Base-by-base conservation (phyloP, 2,797 vertebrate genomes). In the Percopsis omiscomaycus region DNA sequence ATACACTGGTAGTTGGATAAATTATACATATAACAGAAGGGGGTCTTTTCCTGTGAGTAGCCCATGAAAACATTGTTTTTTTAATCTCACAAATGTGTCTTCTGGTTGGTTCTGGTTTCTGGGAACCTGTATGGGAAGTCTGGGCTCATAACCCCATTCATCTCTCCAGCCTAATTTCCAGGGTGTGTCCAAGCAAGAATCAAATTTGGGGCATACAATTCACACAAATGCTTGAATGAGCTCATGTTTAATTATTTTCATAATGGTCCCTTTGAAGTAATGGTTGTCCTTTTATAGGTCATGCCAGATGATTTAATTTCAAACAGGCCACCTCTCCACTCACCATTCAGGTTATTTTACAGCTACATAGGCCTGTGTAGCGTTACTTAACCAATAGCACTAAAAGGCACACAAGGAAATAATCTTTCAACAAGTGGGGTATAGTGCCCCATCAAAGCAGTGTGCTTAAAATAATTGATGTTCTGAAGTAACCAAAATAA, bases 381-480 rank as follows among this genome's bases (percentile, higher is more conserved):
- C 44, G 59, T 78, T 74, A 73, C 56, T 67, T 79, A 83, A 84
- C 54, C 9, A n/a, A 51, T 3, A 66, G 61, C 51, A 80, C 59
- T 68, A 82, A 79, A 74, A 63, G 73, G 71, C 73, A 79, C 62
- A 45, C 44, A 15, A 81, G 83, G 80, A 86, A 86, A 79, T 72
- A 75, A 80, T 86, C 73, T 77, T 55, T 64, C 67, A 81, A 79
- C 71, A 44, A 60, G 78, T 69, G 73, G 32, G 42, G 64, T 72
- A 76, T 68, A 66, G 53, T 8, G n/a, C 42, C 6, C 62, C 74
- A 79, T 77, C 73, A 77, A 80, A 79, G 81, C 65, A 55, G 68
- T 54, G 2, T 59, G 68, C 57, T 75, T 46, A 46, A 3, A 50
- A 52, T 55, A 15, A 3, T 47, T 63, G 51, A 71, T 66, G 48